Base-by-base conservation (phyloP, 92 coral and sea anemone species). In the Paramuricea clavata region DNA sequence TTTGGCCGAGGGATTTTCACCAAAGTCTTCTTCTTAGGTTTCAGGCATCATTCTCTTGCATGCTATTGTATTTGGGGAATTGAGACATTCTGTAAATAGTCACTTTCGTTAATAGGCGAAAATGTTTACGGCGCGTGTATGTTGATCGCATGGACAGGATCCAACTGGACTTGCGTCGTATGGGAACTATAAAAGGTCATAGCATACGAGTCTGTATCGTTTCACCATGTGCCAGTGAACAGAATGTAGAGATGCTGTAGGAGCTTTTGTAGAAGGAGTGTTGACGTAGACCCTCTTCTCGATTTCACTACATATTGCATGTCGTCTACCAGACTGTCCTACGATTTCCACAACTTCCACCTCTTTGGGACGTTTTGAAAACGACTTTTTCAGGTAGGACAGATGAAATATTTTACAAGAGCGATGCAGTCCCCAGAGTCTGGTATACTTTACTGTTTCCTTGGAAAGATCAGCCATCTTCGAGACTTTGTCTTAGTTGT, bases 291-390 rank as follows among this genome's bases (percentile, higher is more conserved):
- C 72, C 13, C 72, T 65, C 41, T 65, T 65, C 72, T 65, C 72
- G 1, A 65, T 65, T 65, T 65, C 72, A 28, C 72, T 39, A 6
- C 72, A 65, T 30, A 65, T 26, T 19, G 72, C 72, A 33, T 65
- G 35, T 5, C 72, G 72, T 16, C 72, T 30, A 12, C 72, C 72
- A 1, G 72, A 11, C 2, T 33, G 17, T 28, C 39, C 72, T 2
- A 65, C 72, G 72, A 65, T 65, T 12, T 65, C 72, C 4, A 65
- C n/a, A 65, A 65, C 36, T 16, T 65, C 72, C 5, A 65, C n/a
- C 72, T 65, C 72, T 65, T 65, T 2, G 2, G 72, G 27, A 2
- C 0, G 25, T 21, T 54, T 54, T 21, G 62, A 19, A 21, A 19
- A 21, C 22, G 2, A 6, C 54, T 10, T 47, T 47, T 47, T 47